Evolutionary conservation across 2,113 vertebrate species (phyloP), one percentile per base, ranked within the genome.

Genomic region (Argyrosomus japonicus): DNA sequence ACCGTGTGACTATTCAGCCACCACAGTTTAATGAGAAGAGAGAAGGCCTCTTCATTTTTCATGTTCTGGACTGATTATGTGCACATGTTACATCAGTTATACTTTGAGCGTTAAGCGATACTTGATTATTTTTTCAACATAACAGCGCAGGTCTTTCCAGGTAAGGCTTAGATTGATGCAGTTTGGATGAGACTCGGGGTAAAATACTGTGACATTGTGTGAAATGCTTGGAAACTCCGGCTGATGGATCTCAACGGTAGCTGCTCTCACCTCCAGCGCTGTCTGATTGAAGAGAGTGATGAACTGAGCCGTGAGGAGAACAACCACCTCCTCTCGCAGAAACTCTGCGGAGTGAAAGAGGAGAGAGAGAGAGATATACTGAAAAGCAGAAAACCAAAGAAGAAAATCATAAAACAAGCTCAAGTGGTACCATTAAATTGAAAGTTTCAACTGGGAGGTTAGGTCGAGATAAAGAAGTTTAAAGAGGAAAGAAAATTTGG

Each of bases 251-350:
- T 83, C 77, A 51, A 68, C 56, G 50, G 82, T 62, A 29, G 85
- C 60, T 71, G 85, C 81, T 81, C 94, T 91, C 89, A 96, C 96
- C 95, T 96, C 96, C 75, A 97, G 91, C 18, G 96, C 95, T 1
- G 96, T 97, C 91, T 97, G 96, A 91, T 96, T 97, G 94, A 97
- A 96, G 80, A 96, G 95, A 10, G 96, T 96, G 88, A 97, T 95
- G 93, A 97, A 97, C 93, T 97, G 96, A 72, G 96, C 96, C 0
- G 95, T 95, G 83, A 97, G 95, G 29, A 97, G 95, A 82, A 96
- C 96, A 78, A 96, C 93, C 84, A 97, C 94, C 82, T 96, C 96
- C 75, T 97, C 96, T 83, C 95, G 90, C 80, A 96, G 89, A 81
- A 95, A 94, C 91, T 95, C 95, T 95, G 78, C 78, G 81, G 89